phyloP scores from a whole-genome alignment of 2,797 vertebrate species.

The Protosalanx chinensis region DNA sequence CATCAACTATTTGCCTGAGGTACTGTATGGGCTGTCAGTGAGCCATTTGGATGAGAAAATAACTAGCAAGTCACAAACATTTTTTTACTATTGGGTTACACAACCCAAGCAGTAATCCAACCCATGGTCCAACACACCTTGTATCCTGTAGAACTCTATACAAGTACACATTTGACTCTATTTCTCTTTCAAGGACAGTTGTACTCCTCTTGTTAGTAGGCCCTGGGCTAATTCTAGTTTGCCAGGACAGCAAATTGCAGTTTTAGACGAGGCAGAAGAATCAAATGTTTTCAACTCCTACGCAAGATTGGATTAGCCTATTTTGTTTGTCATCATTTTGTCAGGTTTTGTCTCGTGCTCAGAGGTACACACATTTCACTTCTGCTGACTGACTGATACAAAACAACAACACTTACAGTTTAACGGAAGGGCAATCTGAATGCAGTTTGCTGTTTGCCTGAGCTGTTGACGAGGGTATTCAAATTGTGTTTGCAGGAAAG shows the following conservation, averaged over 20 bases:
- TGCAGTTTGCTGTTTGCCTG: not conserved
- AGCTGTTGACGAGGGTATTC: not conserved
- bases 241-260: not conserved
- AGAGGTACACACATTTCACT: not conserved
- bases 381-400: not conserved
- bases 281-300: not conserved
- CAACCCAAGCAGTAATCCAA: not conserved
- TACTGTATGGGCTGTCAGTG: not conserved
- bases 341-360: not conserved
- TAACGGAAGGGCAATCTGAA: slow-evolving; percentile 6
- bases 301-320: not conserved
- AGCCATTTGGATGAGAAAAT: not conserved
- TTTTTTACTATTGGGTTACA: not conserved
- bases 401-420: not conserved
- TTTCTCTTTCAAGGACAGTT: not conserved
- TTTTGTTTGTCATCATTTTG: not conserved
- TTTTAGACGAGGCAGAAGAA: not conserved
- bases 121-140: not conserved
- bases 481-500: slow-evolving; percentile 2
- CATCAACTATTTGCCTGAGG: not conserved
- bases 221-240: not conserved
- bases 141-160: not conserved
- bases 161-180: not conserved
- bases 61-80: not conserved
- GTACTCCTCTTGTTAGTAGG: not conserved